Percentiles rank a stretch among this genome's conserved stretches.
These are phyloP conservation scores for Dione juno DNA, from an alignment of 2,888 invertebrate genomes.

Conservation along the genomic window DNA sequence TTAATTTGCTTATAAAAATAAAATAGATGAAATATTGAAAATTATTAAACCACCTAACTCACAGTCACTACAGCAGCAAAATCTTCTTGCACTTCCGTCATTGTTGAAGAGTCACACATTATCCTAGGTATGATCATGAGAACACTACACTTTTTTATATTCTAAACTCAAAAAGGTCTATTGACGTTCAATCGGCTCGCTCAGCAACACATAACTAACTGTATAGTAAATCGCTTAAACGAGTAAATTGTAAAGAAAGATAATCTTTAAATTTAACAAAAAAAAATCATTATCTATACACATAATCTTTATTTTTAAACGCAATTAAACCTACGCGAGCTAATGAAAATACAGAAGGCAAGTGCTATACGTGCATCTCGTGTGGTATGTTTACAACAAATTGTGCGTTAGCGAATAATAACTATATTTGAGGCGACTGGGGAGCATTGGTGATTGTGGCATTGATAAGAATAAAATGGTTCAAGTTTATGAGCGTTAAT, in stretches of 20 bases:
- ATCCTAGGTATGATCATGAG: slow-evolving; percentile 6
- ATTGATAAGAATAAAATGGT: slow-evolving; percentile 29
- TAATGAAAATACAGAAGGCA: background rate
- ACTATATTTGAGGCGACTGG: slow-evolving; percentile 3
- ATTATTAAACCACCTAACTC: slow-evolving; percentile 6
- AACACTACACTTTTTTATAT: slow-evolving; percentile 26
- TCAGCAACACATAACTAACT: slow-evolving; percentile 18
- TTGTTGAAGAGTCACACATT: slow-evolving; percentile 35
- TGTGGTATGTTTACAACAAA: slow-evolving; percentile 12
- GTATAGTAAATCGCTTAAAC: no score
- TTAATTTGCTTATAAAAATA: background rate
- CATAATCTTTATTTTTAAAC: background rate
- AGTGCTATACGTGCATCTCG: slow-evolving; percentile 24
- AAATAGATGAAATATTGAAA: background rate
- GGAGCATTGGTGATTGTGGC: slow-evolving; percentile 23
- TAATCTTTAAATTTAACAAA: background rate
- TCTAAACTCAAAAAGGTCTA: slow-evolving; percentile 1
- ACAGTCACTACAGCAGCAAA: slow-evolving; percentile 31
- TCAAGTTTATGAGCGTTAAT: slow-evolving; percentile 13
- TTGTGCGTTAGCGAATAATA: slow-evolving; percentile 16
- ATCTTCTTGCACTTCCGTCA: slow-evolving; percentile 37
- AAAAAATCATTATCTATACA: background rate
- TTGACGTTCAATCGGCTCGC: slow-evolving; percentile 26
- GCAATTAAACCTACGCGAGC: background rate
- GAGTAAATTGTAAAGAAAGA: slow-evolving; percentile 5